Evolutionary conservation across 2,888 invertebrate genomes (phyloP), one percentile per base, ranked within the genome.

Genomic region (Melipona beecheii): DNA sequence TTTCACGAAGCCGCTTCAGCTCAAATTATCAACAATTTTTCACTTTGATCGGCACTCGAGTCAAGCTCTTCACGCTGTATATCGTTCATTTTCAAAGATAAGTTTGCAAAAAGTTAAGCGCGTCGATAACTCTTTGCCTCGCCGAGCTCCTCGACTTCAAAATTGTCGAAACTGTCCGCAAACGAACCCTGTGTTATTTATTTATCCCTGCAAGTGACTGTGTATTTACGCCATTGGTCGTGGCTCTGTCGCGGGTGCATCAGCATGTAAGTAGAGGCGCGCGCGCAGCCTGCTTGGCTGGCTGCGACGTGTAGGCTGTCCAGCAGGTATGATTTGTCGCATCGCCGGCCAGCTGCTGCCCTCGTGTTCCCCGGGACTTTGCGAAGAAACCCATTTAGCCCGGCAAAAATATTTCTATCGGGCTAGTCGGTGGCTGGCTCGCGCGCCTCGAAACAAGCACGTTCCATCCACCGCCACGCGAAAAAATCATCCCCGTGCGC

Each of bases 251-350:
- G 80, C 84, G 88, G 81, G 78, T 75, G 75, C 81, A 74, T 81
- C 81, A 66, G 80, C 84, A 72, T 83, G 84, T 81, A 76, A 15
- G n/a, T 58, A 58, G 13, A 13, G 13, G 64, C 78, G 68, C 83
- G 77, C 54, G 73, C 85, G 52, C 49, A 78, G 62, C 54, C 68
- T n/a, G 58, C 24, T n/a, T n/a, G 62, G 82, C 73, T 68, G 81
- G 70, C 65, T 80, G 80, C 86, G 81, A 74, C 88, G 77, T 86
- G 90, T 89, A 89, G 83, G 77, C 91, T 92, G 92, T 92, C 92
- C 90, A 72, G 84, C 87, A 88, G 87, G 87, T 92, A 93, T 93
- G 93, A 93, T 93, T 93, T 93, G 93, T 93, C 91, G 93, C 89
- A 89, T 89, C 91, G 92, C 89, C 89, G 86, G 83, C 93, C 93